Conservation (phyloP, 2,797 vertebrate genomes). For the Mormyrus hasselquistii region DNA sequence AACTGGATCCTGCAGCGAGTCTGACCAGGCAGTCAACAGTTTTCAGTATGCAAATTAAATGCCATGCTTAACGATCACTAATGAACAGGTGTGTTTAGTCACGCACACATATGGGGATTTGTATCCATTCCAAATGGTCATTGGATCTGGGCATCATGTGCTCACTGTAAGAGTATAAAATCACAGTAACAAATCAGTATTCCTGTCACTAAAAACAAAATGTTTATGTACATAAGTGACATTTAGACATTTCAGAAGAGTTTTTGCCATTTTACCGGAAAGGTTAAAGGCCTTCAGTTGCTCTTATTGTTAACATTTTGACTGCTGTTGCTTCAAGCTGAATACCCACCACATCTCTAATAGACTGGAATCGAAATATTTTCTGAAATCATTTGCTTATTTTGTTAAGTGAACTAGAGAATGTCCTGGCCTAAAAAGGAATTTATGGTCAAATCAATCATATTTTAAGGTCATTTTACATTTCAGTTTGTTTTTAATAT, state of each 20-base stretch:
- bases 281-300: not conserved
- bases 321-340: not conserved
- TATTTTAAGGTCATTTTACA: not conserved
- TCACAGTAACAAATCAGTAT: not conserved
- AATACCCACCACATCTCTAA: not conserved
- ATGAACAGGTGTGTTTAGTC: not conserved
- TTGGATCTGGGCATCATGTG: not conserved
- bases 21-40: not conserved
- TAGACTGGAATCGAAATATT: not conserved
- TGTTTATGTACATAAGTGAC: not conserved
- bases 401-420: not conserved
- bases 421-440: not conserved
- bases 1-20: not conserved
- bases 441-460: not conserved
- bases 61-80: not conserved
- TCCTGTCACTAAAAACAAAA: not conserved
- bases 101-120: not conserved
- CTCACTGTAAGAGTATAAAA: not conserved
- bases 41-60: not conserved
- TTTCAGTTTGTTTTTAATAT: not conserved
- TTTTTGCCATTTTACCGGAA: not conserved
- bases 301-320: not conserved
- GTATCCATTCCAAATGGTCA: not conserved
- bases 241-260: not conserved
- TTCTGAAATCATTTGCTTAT: not conserved